Base-by-base conservation (phyloP, 2,888 invertebrate species). In the Phlogophora meticulosa region DNA sequence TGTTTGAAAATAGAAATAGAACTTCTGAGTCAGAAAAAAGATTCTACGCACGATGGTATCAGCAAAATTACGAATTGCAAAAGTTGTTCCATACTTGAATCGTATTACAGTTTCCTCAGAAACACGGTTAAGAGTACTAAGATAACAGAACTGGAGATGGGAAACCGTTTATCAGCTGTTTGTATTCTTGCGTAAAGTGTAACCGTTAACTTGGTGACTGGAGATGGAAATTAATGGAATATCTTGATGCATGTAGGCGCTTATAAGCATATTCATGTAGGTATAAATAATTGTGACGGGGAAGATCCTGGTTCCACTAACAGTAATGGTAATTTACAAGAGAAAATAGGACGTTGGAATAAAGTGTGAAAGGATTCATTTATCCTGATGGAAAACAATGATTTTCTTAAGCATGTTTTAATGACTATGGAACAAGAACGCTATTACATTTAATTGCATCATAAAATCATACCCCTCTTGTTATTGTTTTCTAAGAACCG, bases 141-240 rank as follows among this genome's bases (percentile, higher is more conserved):
- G 70, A 60, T 70, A 76, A 69, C 55, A 70, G 60, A 42, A 66
- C 62, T 56, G n/a, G 52, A 63, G 61, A 73, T 58, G 58, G 61
- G 48, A 65, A 78, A 72, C 65, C 61, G 74, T 78, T 57, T 61
- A 73, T 73, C 79, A 73, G 61, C 48, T 73, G 75, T 75, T 75
- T 78, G 74, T 75, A 65, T 72, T 74, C 72, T 64, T 72, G 64
- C 42, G 64, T 64, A 74, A 74, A 59, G 58, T 59, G 58, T 78
- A 72, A 74, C 73, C 55, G 73, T 74, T 75, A 75, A 58, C 60
- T 73, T 56, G 42, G 52, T 52, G 73, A 64, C 53, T 56, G 40
- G 36, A 75, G 73, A 78, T 75, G 78, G 74, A 66, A 75, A 75
- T 75, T 75, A 78, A 75, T 78, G 74, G 66, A 58, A 66, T 66